These are phyloP conservation scores for Drosophila acutilabella DNA, from an alignment of 2,888 invertebrate species.

Conservation along the genomic window DNA sequence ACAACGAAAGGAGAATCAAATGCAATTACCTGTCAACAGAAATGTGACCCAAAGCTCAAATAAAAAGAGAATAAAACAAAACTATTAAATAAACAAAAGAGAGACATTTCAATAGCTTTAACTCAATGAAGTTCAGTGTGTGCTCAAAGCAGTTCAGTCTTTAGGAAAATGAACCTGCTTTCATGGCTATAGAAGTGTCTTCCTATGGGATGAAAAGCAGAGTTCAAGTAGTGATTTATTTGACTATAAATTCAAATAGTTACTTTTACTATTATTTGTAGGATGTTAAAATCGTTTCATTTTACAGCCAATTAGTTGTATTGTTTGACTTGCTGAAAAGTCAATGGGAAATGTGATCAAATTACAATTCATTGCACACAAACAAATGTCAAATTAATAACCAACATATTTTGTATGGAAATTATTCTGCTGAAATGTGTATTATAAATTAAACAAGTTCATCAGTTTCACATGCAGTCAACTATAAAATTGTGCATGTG, in stretches of 20 bases:
- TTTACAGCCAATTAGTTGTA: too few species aligned
- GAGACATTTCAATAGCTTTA: background rate
- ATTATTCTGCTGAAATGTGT: background rate
- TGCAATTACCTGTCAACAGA: constrained; percentile 63
- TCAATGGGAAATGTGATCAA: background rate
- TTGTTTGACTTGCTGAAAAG: background rate
- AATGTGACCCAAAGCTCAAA: constrained; percentile 1
- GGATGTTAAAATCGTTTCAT: background rate
- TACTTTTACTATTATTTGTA: too few species aligned
- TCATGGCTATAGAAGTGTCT: background rate
- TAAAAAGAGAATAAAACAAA: constrained; percentile 34
- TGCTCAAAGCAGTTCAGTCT: background rate
- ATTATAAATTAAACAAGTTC: constrained; percentile 26
- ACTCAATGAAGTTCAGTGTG: background rate
- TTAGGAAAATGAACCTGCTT: background rate
- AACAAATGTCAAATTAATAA: constrained; percentile 10
- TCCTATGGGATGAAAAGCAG: too few species aligned
- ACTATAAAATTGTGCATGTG: constrained; percentile 42
- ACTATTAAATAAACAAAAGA: constrained; percentile 10
- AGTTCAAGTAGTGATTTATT: too few species aligned
- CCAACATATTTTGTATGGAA: constrained; percentile 14
- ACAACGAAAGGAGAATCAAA: constrained; percentile 32
- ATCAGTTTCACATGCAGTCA: constrained; percentile 8
- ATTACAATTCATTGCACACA: constrained; percentile 6
- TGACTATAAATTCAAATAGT: too few species aligned